phyloP scores from a whole-genome alignment of 2,888 invertebrate genomes.

The Strigamia maritima region DNA sequence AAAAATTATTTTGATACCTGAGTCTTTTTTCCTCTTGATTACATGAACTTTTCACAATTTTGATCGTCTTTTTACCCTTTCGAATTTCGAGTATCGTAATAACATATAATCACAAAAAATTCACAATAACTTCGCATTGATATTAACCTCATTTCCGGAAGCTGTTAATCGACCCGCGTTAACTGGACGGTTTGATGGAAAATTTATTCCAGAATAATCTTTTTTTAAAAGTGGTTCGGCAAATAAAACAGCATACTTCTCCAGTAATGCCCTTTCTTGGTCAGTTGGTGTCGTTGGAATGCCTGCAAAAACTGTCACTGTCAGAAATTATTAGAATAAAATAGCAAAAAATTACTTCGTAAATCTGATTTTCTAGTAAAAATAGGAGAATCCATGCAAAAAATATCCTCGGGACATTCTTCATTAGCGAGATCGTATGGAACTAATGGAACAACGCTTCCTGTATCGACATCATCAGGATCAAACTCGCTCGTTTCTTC shows the following conservation, averaged over 20 bases:
- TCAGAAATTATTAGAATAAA: background rate
- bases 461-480: background rate
- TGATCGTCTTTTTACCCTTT: background rate
- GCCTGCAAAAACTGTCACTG: background rate
- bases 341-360: background rate
- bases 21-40: background rate
- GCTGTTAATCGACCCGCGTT: background rate
- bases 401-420: background rate
- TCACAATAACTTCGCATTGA: background rate
- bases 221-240: background rate
- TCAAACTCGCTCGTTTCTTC: background rate
- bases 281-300: background rate
- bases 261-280: background rate
- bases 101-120: too few species aligned
- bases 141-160: background rate
- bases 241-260: background rate
- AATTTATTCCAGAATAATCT: background rate
- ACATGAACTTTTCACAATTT: background rate
- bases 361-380: background rate
- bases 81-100: background rate
- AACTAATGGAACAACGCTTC: background rate
- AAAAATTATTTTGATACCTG: too few species aligned
- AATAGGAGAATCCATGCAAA: background rate
- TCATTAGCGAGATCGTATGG: background rate
- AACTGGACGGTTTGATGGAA: background rate